Percentiles rank a stretch among this genome's conserved stretches.
phyloP scores from a whole-genome alignment of 2,888 invertebrate species.

The Slavum lentiscoides region DNA sequence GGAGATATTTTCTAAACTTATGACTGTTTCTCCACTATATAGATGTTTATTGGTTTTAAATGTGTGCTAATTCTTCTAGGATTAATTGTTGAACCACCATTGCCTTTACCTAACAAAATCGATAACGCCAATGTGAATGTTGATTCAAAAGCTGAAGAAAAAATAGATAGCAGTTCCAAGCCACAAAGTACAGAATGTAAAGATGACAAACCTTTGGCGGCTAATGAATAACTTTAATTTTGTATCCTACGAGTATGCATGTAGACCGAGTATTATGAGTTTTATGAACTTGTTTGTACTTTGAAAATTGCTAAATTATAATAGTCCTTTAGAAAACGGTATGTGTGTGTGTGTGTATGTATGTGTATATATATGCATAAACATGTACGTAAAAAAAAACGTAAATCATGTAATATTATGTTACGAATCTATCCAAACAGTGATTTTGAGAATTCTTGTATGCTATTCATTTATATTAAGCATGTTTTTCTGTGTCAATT shows the following conservation, averaged over 20 bases:
- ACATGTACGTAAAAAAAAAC: background rate
- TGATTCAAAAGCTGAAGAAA: conserved; percentile 49
- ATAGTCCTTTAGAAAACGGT: conserved; percentile 47
- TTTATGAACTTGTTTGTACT: conserved; percentile 30
- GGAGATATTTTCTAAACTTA: background rate
- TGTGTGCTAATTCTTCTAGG: conserved; percentile 21
- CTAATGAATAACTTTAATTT: conserved; percentile 41
- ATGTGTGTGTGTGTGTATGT: conserved; percentile 5
- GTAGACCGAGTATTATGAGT: conserved; percentile 39
- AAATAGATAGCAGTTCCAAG: conserved; percentile 45
- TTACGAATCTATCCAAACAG: conserved; percentile 43
- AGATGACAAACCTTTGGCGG: conserved; percentile 50
- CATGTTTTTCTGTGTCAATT: conserved; percentile 53
- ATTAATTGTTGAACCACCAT: conserved; percentile 45
- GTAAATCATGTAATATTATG: conserved; percentile 17
- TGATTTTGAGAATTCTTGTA: conserved; percentile 45
- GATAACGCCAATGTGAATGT: conserved; percentile 42
- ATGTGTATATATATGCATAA: background rate
- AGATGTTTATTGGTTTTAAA: background rate
- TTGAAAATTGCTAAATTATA: conserved; percentile 33
- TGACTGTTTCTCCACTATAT: background rate
- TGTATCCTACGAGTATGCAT: conserved; percentile 37
- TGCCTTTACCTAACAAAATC: conserved; percentile 45
- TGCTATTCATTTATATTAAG: conserved; percentile 51
- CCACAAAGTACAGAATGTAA: conserved; percentile 46